phyloP scores from a whole-genome alignment of 2,113 vertebrate genomes.

The Lepus americanus region DNA sequence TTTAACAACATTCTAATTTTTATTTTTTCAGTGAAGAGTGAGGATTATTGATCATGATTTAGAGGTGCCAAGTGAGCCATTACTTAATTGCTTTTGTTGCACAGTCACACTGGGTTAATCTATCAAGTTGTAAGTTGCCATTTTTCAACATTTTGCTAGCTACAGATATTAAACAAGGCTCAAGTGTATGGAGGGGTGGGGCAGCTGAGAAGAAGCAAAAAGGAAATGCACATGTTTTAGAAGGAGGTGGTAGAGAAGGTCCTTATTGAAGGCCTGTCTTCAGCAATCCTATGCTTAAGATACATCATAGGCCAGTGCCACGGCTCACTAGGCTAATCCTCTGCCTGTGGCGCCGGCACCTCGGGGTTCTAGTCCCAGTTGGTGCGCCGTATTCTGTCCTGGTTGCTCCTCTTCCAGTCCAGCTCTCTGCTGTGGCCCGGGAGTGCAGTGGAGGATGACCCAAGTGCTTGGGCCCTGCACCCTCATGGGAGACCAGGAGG shows the following conservation, averaged over 20 bases:
- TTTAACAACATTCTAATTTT: slow-evolving; percentile 35
- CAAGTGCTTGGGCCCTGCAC: too few relatives aligned
- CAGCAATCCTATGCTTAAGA: background rate
- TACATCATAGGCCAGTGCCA: background rate
- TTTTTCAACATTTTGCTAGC: slow-evolving; percentile 55
- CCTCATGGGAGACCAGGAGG: too few relatives aligned
- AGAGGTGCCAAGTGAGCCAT: background rate
- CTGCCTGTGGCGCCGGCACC: too few relatives aligned
- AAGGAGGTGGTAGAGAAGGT: background rate
- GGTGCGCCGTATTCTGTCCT: too few relatives aligned
- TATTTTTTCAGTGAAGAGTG: slow-evolving; percentile 11
- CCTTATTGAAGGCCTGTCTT: background rate
- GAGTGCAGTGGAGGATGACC: too few relatives aligned
- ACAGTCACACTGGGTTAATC: slow-evolving; percentile 17
- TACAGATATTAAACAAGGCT: slow-evolving; percentile 27
- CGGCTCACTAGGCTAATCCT: too few relatives aligned
- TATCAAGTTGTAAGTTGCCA: background rate
- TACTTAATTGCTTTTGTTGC: background rate
- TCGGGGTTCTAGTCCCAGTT: too few relatives aligned
- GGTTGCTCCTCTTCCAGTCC: too few relatives aligned
- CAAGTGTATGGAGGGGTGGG: background rate
- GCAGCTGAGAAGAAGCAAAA: background rate
- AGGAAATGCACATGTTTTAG: background rate
- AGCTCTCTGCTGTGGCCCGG: too few relatives aligned
- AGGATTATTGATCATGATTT: background rate